Base-by-base conservation (phyloP, 92 coral and sea anemone species). In the Porites cylindrica region DNA sequence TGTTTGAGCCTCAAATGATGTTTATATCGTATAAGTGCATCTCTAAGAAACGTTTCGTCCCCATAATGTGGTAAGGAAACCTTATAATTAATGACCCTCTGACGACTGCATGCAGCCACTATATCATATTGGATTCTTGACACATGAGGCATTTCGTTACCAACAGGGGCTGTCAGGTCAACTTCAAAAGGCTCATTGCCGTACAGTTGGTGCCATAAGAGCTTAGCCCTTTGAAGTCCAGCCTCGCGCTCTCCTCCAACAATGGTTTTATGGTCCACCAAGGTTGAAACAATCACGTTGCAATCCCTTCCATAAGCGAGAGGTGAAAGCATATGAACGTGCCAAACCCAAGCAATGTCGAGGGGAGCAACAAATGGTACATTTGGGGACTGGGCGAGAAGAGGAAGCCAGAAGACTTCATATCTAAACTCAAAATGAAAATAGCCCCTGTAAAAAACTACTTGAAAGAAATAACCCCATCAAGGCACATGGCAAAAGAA, bases 41-140 rank as follows among this genome's bases (percentile, higher is more conserved):
- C 64, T 70, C 71, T 69, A 2, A 92, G 67, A 69, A 92, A 92
- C 70, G 1, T 23, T 26, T 11, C 19, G 61, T 90, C 93, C 47
- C 76, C 70, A 63, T 92, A 92, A 82, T 90, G 95, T 6, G 95
- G 95, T n/a, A 92, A 73, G 2, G 93, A 85, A 6, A 92, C 95
- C 56, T 92, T 80, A 76, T 89, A 89, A 60, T 84, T 84, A 38
- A 89, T 84, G 21, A 84, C 84, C 26, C 68, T 61, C 17, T 89
- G 92, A 4, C 92, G 84, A 16, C 13, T 14, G 7, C 89, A 80
- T 4, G 92, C 92, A 11, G 78, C 74, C 12, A 65, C 72, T 1
- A 89, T 14, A 61, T 89, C 62, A 69, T 84, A 78, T 54, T 70
- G 11, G 24, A 83, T 52, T 76, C 59, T 61, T 1, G 92, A 78